Evolutionary conservation across 37 sponge, comb jelly and placozoan genomes (phyloP).

Genomic region (Geodia barretti): DNA sequence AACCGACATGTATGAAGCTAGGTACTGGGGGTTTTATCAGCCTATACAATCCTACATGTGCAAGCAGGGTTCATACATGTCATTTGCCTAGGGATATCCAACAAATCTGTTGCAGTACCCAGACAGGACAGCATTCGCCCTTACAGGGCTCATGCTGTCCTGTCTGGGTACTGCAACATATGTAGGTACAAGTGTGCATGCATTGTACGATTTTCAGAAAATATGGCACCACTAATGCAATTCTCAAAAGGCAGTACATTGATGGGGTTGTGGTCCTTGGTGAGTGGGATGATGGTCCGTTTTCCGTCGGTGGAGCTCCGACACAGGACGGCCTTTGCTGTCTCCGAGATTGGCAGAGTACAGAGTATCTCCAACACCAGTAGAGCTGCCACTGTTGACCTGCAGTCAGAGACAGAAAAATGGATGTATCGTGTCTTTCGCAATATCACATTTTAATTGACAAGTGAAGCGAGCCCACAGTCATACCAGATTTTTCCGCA

Average conservation of each 20-base stretch:
- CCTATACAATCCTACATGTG: too few relatives aligned
- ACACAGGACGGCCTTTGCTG: slow-evolving; percentile 78
- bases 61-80: too few relatives aligned
- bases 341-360: slow-evolving; percentile 87
- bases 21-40: too few relatives aligned
- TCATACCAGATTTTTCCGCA: too few relatives aligned
- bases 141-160: too few relatives aligned
- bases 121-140: too few relatives aligned
- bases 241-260: slow-evolving; percentile 35
- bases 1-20: too few relatives aligned
- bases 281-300: slow-evolving; percentile 34
- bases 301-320: slow-evolving; percentile 23
- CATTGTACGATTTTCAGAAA: neutral
- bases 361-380: slow-evolving; percentile 71
- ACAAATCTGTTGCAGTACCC: too few relatives aligned
- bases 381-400: slow-evolving; percentile 71
- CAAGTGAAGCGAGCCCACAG: too few relatives aligned
- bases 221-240: neutral
- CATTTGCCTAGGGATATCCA: too few relatives aligned
- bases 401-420: neutral
- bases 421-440: too few relatives aligned
- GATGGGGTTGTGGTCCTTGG: slow-evolving; percentile 80
- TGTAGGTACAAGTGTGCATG: slow-evolving; percentile 1
- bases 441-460: neutral
- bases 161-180: too few relatives aligned